These are phyloP conservation scores for Mechanitis mazaeus DNA, from an alignment of 2,888 invertebrate species.

Conservation along the genomic window DNA sequence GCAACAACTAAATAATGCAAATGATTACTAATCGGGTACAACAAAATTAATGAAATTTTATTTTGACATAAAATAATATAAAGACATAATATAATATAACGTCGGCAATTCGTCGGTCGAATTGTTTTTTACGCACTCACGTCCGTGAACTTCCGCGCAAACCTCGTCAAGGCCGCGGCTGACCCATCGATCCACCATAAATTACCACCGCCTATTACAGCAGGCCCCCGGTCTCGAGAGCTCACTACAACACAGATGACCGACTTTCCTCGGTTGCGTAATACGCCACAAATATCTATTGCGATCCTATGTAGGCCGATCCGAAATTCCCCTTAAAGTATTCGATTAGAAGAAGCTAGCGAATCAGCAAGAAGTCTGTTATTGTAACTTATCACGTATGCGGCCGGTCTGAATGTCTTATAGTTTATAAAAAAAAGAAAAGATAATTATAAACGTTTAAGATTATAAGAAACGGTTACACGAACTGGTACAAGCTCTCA, in stretches of 20 bases:
- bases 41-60: conserved; percentile 2
- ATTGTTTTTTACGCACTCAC: conserved; percentile 32
- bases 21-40: neutral
- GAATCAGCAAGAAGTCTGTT: no score
- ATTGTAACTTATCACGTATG: no score
- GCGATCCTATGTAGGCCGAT: conserved; percentile 25
- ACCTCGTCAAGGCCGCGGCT: conserved; percentile 63
- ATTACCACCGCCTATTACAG: conserved; percentile 58
- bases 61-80: neutral
- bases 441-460: conserved; percentile 39
- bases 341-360: conserved; percentile 11
- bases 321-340: conserved; percentile 17
- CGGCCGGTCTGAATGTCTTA: no score
- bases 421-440: conserved; percentile 30
- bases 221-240: conserved; percentile 47
- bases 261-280: conserved; percentile 63
- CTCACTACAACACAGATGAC: conserved; percentile 56
- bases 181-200: conserved; percentile 61
- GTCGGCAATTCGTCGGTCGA: conserved; percentile 3
- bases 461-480: conserved; percentile 37
- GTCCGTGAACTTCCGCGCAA: conserved; percentile 72
- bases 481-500: conserved; percentile 34
- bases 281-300: conserved; percentile 50
- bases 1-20: conserved; percentile 15
- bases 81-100: no score